These are phyloP conservation scores for Orthonychiurus folsomi DNA, from an alignment of 2,888 invertebrate species.

Conservation along the genomic window DNA sequence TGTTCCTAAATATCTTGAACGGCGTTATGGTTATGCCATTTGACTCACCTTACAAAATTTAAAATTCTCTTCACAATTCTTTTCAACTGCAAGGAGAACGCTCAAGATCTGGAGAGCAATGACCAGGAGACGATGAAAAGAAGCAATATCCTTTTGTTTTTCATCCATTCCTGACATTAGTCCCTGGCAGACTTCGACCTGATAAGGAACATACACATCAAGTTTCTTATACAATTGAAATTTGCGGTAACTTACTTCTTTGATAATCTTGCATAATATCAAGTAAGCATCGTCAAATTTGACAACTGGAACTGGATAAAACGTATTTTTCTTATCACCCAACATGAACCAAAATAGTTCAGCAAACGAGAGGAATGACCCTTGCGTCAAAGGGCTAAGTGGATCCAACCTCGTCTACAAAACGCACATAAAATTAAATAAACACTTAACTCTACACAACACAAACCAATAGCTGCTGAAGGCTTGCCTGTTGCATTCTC, in stretches of 20 bases:
- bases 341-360: constrained; percentile 93
- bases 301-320: constrained; percentile 59
- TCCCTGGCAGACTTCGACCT: constrained; percentile 38
- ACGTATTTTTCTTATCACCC: constrained; percentile 53
- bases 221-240: not conserved
- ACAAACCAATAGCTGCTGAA: not conserved
- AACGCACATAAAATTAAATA: constrained; percentile 5
- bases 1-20: not conserved
- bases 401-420: constrained; percentile 78
- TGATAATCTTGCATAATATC: constrained; percentile 70
- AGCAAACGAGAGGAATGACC: constrained; percentile 85
- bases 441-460: not conserved
- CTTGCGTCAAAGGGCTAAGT: constrained; percentile 88
- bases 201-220: constrained; percentile 3
- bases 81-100: constrained; percentile 35
- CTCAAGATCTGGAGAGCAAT: constrained; percentile 51
- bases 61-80: constrained; percentile 36
- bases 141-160: constrained; percentile 58
- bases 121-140: constrained; percentile 73
- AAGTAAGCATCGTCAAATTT: constrained; percentile 71
- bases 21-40: too few relatives aligned
- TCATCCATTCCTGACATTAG: constrained; percentile 31
- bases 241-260: constrained; percentile 44
- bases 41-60: constrained; percentile 39
- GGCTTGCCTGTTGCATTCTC: constrained; percentile 64